Evolutionary conservation across 2,888 invertebrate genomes (phyloP).

Genomic region (Eupithecia dodoneata): DNA sequence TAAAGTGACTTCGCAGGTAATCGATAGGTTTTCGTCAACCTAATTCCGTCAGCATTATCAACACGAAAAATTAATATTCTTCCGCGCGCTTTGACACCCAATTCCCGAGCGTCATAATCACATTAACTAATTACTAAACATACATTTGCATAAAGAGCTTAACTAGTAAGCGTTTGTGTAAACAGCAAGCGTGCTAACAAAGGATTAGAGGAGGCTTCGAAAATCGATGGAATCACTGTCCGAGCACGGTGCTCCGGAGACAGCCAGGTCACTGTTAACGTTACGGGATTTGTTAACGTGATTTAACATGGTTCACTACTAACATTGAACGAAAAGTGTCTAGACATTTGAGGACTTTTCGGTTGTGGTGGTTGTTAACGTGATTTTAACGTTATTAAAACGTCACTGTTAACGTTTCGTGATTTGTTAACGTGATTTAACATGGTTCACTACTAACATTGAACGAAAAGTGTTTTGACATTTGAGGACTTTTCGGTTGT

Average conservation of each 20-base stretch:
- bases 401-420: constrained; percentile 5
- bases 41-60: background rate
- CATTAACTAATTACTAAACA: constrained; percentile 41
- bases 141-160: constrained; percentile 69
- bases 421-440: background rate
- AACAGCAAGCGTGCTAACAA: constrained; percentile 75
- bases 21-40: background rate
- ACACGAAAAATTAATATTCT: constrained; percentile 20
- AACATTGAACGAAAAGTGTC: too few relatives aligned
- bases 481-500: background rate
- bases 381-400: too few relatives aligned
- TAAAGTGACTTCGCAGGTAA: background rate
- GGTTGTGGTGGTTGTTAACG: too few relatives aligned
- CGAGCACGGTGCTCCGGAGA: background rate
- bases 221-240: constrained; percentile 68
- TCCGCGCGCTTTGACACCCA: constrained; percentile 23
- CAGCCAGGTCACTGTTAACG: constrained; percentile 19
- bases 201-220: constrained; percentile 73
- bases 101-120: constrained; percentile 43
- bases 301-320: background rate
- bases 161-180: constrained; percentile 81
- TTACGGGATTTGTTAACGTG: background rate
- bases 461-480: too few relatives aligned
- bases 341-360: background rate
- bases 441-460: background rate